A percentile compares a stretch with the other conserved stretches of the same genome.
Evolutionary conservation across 2,113 vertebrate genomes (phyloP).

Genomic region (Neofelis nebulosa): DNA sequence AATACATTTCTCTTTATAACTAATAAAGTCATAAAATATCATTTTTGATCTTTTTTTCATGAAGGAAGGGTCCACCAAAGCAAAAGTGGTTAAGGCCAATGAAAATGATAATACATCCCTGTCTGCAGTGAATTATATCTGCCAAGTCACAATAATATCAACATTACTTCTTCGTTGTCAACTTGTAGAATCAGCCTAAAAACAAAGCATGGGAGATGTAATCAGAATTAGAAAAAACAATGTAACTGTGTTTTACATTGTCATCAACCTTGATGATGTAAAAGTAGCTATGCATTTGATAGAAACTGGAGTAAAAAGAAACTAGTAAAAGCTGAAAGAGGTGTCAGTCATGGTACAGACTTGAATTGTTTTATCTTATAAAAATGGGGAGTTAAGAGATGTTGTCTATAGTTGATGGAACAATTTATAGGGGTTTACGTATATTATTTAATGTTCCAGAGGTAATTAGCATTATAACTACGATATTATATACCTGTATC

Average conservation of each 20-base stretch:
- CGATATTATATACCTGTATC: neutral
- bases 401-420: neutral
- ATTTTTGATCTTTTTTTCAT: conserved; percentile 11
- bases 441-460: conserved; percentile 10
- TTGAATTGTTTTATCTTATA: neutral
- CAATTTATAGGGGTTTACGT: neutral
- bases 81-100: neutral
- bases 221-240: conserved; percentile 25
- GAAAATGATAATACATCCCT: neutral
- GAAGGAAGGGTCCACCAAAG: neutral
- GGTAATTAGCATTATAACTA: neutral
- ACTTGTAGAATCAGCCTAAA: conserved; percentile 2
- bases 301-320: neutral
- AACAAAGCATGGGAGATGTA: conserved; percentile 12
- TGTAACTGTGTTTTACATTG: neutral
- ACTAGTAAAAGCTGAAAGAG: neutral
- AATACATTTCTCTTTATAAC: conserved; percentile 35
- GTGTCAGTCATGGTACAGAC: neutral
- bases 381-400: neutral
- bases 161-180: conserved; percentile 37
- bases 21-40: neutral
- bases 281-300: conserved; percentile 4
- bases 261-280: neutral
- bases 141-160: conserved; percentile 43
- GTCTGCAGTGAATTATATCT: conserved; percentile 24